Base-by-base conservation (phyloP, 2,113 vertebrate genomes). In the Bettongia penicillata region DNA sequence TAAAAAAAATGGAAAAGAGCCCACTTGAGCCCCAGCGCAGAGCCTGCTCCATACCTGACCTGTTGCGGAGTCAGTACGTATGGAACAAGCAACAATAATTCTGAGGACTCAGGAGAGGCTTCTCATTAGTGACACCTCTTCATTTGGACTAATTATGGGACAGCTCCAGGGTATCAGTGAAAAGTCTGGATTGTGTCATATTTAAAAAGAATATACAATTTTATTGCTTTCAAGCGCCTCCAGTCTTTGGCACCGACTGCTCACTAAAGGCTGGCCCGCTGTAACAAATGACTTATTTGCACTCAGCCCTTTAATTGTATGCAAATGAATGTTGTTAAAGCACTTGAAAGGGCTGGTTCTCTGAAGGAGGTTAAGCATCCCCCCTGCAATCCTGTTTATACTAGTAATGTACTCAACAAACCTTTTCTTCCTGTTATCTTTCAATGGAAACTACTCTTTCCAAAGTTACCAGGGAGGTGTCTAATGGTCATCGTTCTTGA, bases 21-120 rank as follows among this genome's bases (percentile, higher is more conserved):
- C 11, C 26, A 0, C 3, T 49, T n/a, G 90, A 47, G 19, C 77
- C 93, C 89, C 0, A 28, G 31, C 51, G 91, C 25, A 0, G 47
- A 51, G 51, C 24, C 84, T 16, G 0, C 37, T 2, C 53, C 43
- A 2, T 3, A 2, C 93, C 57, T n/a, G 0, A 23, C 19, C 0
- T 0, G 16, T 19, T 1, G 9, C 8, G 14, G 53, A 48, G 16
- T 25, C 90, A 6, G 93, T 10, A 55, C 25, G 25, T 0, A 49
- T 26, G 77, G 4, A 0, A 0, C 10, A 84, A 49, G 53, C 9
- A 25, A 2, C 0, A 7, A 77, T 31, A 5, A 14, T 47, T 90
- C 89, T 52, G 37, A 0, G 0, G 47, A 25, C 26, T 68, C 8
- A 47, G 68, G 68, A 43, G 84, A 25, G 90, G 24, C 53, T 51